Evolutionary conservation across 2,113 vertebrate genomes (phyloP), one percentile per base, ranked within the genome.

Genomic region (Ellobius talpinus): DNA sequence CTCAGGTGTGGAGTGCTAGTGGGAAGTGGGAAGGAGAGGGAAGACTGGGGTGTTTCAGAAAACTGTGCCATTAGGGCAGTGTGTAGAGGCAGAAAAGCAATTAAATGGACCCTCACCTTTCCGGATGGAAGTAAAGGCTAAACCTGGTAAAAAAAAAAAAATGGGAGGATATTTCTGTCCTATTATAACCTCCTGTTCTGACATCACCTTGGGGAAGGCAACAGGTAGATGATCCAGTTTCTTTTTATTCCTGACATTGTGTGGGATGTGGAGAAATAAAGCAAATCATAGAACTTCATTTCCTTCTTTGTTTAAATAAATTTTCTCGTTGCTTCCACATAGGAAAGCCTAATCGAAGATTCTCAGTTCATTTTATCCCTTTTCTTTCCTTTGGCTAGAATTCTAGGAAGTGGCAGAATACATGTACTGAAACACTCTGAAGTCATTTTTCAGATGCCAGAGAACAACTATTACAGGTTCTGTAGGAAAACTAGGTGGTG

Each of bases 271-370:
- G 6, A 97, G n/a, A 79, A 74, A 10, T 50, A 39, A 73, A 95
- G 39, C 50, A 14, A 45, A 95, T 42, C 90, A 73, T 2, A 85
- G 36, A 31, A 70, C 11, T 52, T 63, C n/a, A 79, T n/a, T 33
- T 68, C 10, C 4, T 87, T 87, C 13, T 92, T 58, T 87, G 24
- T 74, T 94, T 68, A 89, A 95, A 70, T 79, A 16, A 63, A 76
- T 93, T 89, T 93, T 95, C 58, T 92, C 50, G 74, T 87, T 92
- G 42, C 24, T 79, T 26, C 92, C 42, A 96, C 24, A 66, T 70
- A 61, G 52, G 42, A 84, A 92, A 87, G 50, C 1, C 50, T 5
- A 33, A 45, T 45, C 4, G 3, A 45, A 33, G 10, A 52, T n/a
- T 1, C 16, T 74, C 29, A 19, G 82, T 72, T 86, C n/a, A 52